These are phyloP conservation scores for Danionella dracula DNA, from an alignment of 2,797 vertebrate genomes.

Conservation along the genomic window DNA sequence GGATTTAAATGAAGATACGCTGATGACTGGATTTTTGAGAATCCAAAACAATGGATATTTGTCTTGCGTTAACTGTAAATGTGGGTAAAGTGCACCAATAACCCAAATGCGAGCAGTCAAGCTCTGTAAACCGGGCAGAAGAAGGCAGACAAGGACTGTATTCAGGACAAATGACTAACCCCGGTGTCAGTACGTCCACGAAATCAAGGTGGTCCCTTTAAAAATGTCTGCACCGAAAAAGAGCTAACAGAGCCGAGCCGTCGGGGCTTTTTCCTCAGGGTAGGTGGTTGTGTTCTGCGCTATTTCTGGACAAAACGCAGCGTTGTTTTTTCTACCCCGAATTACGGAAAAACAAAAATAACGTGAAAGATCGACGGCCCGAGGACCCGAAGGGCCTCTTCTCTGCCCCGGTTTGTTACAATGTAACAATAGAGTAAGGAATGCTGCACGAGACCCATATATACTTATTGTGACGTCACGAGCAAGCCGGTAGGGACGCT, in stretches of 20 bases:
- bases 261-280: slow-evolving; percentile 44
- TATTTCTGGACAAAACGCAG: slow-evolving; percentile 39
- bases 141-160: slow-evolving; percentile 50
- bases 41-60: background rate
- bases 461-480: slow-evolving; percentile 71
- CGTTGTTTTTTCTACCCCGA: slow-evolving; percentile 6
- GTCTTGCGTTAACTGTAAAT: background rate
- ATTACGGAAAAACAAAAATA: slow-evolving; percentile 28
- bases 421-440: slow-evolving; percentile 75
- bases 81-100: background rate
- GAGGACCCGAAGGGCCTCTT: slow-evolving; percentile 54
- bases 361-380: slow-evolving; percentile 42
- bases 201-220: slow-evolving; percentile 47
- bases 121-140: slow-evolving; percentile 49
- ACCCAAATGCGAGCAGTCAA: slow-evolving; percentile 31
- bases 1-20: background rate
- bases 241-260: slow-evolving; percentile 59
- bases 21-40: background rate
- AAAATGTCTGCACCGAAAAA: slow-evolving; percentile 39
- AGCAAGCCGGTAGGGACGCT: slow-evolving; percentile 40
- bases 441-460: slow-evolving; percentile 63
- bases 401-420: slow-evolving; percentile 68
- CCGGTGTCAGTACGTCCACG: slow-evolving; percentile 26
- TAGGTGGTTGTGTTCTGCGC: slow-evolving; percentile 55
- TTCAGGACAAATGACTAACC: slow-evolving; percentile 41